These are phyloP conservation scores for Mus minutoides DNA, from an alignment of 2,797 vertebrate species.

Conservation along the genomic window DNA sequence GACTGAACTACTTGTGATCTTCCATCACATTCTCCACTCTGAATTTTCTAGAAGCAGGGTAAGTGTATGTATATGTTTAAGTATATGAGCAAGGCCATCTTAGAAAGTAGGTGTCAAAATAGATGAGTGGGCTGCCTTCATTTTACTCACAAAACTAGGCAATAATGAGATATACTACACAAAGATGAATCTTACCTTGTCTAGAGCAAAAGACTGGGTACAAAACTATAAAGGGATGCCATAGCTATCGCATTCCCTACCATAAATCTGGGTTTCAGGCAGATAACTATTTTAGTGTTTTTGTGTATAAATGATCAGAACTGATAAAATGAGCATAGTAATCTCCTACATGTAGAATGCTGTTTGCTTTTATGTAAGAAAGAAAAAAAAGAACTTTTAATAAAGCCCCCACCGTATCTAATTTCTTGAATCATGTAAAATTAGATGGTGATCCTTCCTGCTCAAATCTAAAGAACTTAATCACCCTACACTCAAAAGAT, in stretches of 20 bases:
- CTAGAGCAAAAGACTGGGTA: not conserved
- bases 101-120: not conserved
- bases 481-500: not conserved
- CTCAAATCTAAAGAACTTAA: not conserved
- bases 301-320: not conserved
- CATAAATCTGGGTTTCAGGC: not conserved
- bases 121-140: not conserved
- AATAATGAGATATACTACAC: not conserved
- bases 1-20: not conserved
- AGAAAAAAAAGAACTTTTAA: not conserved
- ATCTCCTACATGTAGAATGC: not conserved
- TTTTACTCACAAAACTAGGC: not conserved
- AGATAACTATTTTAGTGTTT: not conserved
- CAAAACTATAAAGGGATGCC: not conserved
- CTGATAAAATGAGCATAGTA: not conserved
- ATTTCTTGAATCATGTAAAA: conserved; percentile 12
- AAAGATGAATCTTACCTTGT: not conserved
- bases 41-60: not conserved
- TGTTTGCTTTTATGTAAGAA: not conserved
- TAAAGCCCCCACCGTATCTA: not conserved
- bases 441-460: not conserved
- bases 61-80: not conserved
- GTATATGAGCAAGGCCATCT: not conserved
- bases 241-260: not conserved
- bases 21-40: not conserved